These are phyloP conservation scores for Nebria salina DNA, from an alignment of 2,888 invertebrate genomes.

Conservation along the genomic window DNA sequence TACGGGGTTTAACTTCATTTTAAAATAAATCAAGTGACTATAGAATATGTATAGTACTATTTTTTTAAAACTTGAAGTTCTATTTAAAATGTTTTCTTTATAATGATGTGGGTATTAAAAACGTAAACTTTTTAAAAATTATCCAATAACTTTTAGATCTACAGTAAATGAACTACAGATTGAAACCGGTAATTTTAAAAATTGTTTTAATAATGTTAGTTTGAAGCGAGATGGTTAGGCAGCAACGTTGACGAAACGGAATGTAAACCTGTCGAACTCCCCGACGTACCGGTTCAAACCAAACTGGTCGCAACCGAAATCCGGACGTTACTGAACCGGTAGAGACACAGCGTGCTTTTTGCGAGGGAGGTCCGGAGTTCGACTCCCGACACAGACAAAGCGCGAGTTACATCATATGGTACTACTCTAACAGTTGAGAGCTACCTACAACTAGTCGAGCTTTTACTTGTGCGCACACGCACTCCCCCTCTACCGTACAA, in stretches of 20 bases:
- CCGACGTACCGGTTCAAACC: background rate
- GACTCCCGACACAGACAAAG: background rate
- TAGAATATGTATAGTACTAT: too few species aligned
- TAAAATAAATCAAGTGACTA: too few species aligned
- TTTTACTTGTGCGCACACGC: background rate
- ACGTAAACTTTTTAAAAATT: background rate
- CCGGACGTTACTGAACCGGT: conserved; percentile 1
- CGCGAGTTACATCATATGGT: background rate
- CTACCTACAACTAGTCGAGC: background rate
- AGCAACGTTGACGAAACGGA: background rate
- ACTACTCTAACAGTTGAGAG: background rate
- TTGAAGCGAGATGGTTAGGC: background rate
- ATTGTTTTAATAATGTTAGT: background rate
- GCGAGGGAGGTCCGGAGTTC: conserved; percentile 1
- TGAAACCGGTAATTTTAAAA: background rate
- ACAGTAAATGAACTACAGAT: background rate
- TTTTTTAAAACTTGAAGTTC: too few species aligned
- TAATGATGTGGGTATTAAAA: too few species aligned
- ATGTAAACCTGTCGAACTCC: background rate
- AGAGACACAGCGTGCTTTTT: conserved; percentile 1
- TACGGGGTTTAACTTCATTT: too few species aligned
- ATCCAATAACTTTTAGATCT: background rate
- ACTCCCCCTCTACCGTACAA: background rate
- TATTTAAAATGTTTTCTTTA: too few species aligned
- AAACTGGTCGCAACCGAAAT: conserved; percentile 1